Evolutionary conservation across 2,888 invertebrate species (phyloP).

Genomic region (Lasius fuliginosus): DNA sequence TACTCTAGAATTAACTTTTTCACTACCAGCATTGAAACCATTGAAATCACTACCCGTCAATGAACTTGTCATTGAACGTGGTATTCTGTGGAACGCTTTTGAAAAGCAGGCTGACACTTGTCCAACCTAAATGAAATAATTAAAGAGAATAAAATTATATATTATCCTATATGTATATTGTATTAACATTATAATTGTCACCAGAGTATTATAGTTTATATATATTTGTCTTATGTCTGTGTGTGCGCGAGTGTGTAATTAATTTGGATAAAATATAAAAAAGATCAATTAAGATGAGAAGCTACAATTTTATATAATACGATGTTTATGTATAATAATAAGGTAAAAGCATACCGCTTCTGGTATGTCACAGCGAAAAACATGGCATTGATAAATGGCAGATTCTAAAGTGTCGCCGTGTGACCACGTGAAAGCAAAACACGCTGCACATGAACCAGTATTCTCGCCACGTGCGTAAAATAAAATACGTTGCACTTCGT

Average conservation of each 20-base stretch:
- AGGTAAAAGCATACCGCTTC: slow-evolving; percentile 92
- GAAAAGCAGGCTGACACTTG: slow-evolving; percentile 92
- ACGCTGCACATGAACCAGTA: slow-evolving; percentile 94
- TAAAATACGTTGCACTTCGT: slow-evolving; percentile 96
- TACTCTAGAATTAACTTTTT: slow-evolving; percentile 88
- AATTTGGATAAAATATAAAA: not conserved
- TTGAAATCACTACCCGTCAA: slow-evolving; percentile 89
- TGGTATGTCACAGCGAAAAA: slow-evolving; percentile 97
- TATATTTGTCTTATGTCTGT: too few species aligned
- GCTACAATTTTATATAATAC: not conserved
- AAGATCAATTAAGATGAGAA: not conserved
- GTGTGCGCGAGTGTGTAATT: too few species aligned
- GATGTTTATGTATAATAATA: not conserved
- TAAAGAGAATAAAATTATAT: not conserved
- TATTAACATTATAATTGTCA: not conserved
- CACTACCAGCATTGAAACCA: slow-evolving; percentile 88
- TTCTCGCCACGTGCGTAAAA: slow-evolving; percentile 97
- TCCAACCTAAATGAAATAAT: slow-evolving; percentile 86
- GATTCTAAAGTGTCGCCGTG: slow-evolving; percentile 96
- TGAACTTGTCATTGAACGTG: slow-evolving; percentile 94
- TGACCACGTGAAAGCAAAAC: slow-evolving; percentile 99
- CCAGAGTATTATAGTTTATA: too few species aligned
- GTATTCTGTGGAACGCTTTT: slow-evolving; percentile 96
- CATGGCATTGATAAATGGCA: slow-evolving; percentile 98
- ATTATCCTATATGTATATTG: not conserved